phyloP scores from a whole-genome alignment of 2,797 vertebrate species.

The Hypotaenidia philippensis region DNA sequence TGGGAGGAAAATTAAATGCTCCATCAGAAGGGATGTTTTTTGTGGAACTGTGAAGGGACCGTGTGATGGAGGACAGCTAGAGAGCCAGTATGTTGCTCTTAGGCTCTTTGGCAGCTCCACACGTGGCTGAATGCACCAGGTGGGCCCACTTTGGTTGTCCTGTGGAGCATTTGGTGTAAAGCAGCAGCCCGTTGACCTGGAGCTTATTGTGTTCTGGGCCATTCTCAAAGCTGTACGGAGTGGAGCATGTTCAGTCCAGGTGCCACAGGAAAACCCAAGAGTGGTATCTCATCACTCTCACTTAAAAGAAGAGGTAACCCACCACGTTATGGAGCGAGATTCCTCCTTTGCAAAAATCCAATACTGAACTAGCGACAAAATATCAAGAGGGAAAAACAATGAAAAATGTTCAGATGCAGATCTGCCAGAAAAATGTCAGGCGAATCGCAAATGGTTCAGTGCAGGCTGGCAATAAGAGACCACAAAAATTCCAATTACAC shows the following conservation, averaged over 20 bases:
- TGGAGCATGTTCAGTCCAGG: fast-evolving
- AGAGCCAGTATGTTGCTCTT: background rate
- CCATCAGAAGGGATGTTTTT: background rate
- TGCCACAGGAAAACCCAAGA: background rate
- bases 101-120: background rate
- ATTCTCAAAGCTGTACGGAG: background rate
- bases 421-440: constrained; percentile 15
- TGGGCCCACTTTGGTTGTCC: background rate
- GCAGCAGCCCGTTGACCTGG: background rate
- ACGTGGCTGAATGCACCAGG: background rate
- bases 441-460: background rate
- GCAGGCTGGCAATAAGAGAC: background rate
- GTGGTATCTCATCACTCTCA: background rate
- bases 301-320: background rate
- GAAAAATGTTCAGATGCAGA: background rate
- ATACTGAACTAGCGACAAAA: background rate
- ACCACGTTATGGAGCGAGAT: background rate
- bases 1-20: background rate
- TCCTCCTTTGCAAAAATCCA: background rate
- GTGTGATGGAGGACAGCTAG: background rate
- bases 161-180: background rate
- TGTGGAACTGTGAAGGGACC: background rate
- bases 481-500: constrained; percentile 39
- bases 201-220: background rate
- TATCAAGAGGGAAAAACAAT: background rate